Conservation (phyloP, 2,113 vertebrate species). For the Elaphurus davidianus region DNA sequence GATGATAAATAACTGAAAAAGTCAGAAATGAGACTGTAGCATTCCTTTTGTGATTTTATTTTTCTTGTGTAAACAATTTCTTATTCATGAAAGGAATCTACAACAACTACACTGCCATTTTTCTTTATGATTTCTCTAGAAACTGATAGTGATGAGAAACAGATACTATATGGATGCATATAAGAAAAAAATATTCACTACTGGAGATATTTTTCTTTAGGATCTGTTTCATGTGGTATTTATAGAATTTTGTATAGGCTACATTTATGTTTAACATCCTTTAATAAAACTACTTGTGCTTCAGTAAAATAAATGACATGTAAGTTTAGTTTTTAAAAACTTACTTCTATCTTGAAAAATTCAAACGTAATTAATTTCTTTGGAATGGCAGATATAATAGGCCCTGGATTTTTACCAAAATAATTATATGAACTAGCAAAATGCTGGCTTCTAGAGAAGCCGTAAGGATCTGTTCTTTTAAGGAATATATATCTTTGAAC, state of each 20-base stretch:
- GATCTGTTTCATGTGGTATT: neutral
- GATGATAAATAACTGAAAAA: slow-evolving; percentile 20
- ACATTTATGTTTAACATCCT: neutral
- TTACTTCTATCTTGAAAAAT: neutral
- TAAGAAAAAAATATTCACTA: neutral
- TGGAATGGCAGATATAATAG: neutral
- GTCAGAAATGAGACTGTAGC: neutral
- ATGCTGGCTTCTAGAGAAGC: slow-evolving; percentile 16
- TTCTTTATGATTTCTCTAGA: neutral
- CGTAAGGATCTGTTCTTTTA: slow-evolving; percentile 47
- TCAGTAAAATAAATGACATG: neutral
- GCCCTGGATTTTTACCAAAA: slow-evolving; percentile 10
- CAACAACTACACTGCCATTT: neutral
- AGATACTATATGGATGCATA: neutral
- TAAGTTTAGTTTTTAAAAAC: neutral
- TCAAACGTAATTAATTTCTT: neutral
- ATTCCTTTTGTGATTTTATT: neutral
- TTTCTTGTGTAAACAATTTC: slow-evolving; percentile 1
- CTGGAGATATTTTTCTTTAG: neutral
- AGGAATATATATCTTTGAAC: slow-evolving; percentile 15
- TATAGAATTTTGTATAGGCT: neutral
- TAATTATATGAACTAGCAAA: neutral
- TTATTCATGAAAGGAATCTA: slow-evolving; percentile 5
- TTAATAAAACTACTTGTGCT: neutral
- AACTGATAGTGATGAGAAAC: neutral